Conservation (phyloP, 2,888 invertebrate genomes). For the Lapara coniferarum region DNA sequence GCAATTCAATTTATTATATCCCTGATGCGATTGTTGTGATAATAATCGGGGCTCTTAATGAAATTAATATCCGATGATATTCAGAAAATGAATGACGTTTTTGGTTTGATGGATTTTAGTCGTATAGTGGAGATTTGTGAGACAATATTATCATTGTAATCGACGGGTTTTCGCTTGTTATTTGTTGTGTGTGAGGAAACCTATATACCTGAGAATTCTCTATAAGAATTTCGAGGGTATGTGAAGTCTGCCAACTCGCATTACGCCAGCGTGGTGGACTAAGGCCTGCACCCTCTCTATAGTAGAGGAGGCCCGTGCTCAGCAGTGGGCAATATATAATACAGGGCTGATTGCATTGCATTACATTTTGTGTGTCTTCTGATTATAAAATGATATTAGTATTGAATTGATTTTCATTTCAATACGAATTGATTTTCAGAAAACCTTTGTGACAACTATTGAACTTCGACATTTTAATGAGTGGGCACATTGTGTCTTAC, state of each 20-base stretch:
- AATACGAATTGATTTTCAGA: not conserved
- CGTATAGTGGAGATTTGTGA: slow-evolving; percentile 41
- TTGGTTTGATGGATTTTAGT: slow-evolving; percentile 47
- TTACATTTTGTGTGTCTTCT: too few relatives aligned
- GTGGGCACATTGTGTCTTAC: slow-evolving; percentile 31
- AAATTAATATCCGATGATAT: slow-evolving; percentile 71
- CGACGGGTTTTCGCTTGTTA: slow-evolving; percentile 12
- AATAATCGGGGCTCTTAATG: slow-evolving; percentile 74
- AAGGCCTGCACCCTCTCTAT: too few relatives aligned
- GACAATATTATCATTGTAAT: slow-evolving; percentile 29
- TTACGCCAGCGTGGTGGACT: too few relatives aligned
- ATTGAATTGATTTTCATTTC: not conserved
- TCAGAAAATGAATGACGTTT: slow-evolving; percentile 52
- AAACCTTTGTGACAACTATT: not conserved
- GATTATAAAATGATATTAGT: slow-evolving; percentile 17
- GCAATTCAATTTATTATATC: slow-evolving; percentile 78
- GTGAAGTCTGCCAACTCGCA: too few relatives aligned
- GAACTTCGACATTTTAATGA: slow-evolving; percentile 27
- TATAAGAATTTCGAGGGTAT: too few relatives aligned
- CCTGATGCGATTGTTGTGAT: slow-evolving; percentile 71
- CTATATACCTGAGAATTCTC: too few relatives aligned
- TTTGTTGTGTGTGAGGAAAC: too few relatives aligned
- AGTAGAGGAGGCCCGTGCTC: too few relatives aligned
- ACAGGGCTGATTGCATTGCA: too few relatives aligned
- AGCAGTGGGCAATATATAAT: too few relatives aligned